Conservation (phyloP, 2,888 invertebrate genomes). For the Acanthopleura granulata region DNA sequence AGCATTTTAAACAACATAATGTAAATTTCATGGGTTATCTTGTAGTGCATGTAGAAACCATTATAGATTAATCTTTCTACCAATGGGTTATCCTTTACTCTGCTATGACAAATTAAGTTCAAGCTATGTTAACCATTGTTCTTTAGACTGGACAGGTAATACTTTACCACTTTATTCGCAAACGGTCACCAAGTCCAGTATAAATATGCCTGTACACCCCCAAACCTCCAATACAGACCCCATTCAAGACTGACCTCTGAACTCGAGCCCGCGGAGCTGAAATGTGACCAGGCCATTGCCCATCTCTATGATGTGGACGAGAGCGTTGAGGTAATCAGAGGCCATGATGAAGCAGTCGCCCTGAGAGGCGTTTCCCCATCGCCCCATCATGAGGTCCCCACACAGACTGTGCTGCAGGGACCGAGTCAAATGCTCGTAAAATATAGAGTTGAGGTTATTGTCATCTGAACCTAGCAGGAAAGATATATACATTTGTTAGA, state of each 20-base stretch:
- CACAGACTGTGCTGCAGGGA: slow-evolving; percentile 95
- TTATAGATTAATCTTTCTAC: no score
- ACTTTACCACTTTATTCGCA: no score
- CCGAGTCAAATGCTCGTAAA: slow-evolving; percentile 97
- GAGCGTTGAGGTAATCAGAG: slow-evolving; percentile 97
- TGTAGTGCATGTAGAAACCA: no score
- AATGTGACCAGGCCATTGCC: slow-evolving; percentile 99
- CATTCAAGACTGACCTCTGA: slow-evolving; percentile 79
- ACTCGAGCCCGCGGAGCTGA: slow-evolving; percentile 96
- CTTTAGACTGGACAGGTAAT: no score
- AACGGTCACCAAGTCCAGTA: no score
- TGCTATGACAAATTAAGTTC: no score
- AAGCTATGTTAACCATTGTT: no score
- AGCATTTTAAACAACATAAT: no score
- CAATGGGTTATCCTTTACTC: no score
- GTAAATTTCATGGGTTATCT: no score
- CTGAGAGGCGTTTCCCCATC: slow-evolving; percentile 96
- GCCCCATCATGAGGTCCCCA: slow-evolving; percentile 69
- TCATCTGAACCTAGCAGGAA: slow-evolving; percentile 79
- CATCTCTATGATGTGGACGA: slow-evolving; percentile 97
- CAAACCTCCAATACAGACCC: no score
- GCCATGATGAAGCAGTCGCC: slow-evolving; percentile 99
- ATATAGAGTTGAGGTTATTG: slow-evolving; percentile 98
- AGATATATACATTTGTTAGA: background rate
- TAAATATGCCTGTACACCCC: no score